phyloP scores from a whole-genome alignment of 53 echinoderm and acorn worm genomes.

The Antedon mediterranea region DNA sequence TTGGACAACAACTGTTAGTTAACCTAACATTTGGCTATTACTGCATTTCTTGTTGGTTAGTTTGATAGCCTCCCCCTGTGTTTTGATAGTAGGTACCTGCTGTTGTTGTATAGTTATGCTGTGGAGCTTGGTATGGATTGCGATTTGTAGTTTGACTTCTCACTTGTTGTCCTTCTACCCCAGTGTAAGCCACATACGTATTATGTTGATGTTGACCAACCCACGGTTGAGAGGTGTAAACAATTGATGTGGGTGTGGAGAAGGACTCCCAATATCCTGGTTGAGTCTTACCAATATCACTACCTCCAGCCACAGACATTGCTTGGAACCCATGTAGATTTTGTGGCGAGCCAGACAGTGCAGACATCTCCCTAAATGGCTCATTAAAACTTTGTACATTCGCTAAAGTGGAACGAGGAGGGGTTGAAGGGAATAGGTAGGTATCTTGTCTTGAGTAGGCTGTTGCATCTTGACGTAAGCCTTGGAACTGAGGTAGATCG shows the following conservation, averaged over 20 bases:
- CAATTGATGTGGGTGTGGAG: background rate
- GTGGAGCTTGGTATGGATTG: background rate
- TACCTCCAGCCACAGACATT: background rate
- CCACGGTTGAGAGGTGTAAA: background rate
- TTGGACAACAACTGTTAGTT: too few species aligned
- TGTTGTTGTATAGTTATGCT: background rate
- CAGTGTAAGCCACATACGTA: background rate
- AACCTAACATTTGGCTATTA: too few species aligned
- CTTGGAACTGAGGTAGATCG: background rate
- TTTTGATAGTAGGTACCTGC: background rate
- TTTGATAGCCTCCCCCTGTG: background rate
- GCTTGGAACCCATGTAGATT: background rate
- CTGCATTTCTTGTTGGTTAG: background rate
- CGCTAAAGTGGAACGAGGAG: background rate
- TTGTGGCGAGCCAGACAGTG: background rate
- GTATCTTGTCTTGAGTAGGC: background rate
- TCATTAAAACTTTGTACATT: background rate
- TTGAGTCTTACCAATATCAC: background rate
- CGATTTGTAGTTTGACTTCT: background rate
- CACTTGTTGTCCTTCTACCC: background rate
- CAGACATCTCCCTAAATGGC: background rate
- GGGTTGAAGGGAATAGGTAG: background rate
- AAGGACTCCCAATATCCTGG: background rate
- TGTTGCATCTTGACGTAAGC: background rate
- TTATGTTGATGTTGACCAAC: background rate